Evolutionary conservation across 37 sponge, comb jelly and placozoan species (phyloP).

Genomic region (Bolinopsis microptera): DNA sequence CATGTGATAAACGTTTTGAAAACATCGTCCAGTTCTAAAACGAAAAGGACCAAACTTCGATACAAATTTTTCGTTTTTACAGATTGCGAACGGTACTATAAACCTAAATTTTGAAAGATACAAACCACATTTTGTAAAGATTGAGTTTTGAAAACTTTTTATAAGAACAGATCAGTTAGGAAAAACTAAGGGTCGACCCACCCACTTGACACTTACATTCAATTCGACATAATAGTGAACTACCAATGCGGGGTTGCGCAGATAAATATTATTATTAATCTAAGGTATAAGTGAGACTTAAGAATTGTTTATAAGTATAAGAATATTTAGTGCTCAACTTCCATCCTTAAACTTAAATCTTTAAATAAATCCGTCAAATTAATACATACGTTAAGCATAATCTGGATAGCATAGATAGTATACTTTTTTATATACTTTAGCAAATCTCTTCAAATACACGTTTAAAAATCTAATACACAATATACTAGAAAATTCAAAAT

Average conservation of each 20-base stretch:
- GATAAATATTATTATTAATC: too few relatives aligned
- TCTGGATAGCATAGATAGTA: neutral
- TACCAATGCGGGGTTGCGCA: too few relatives aligned
- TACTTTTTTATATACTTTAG: neutral
- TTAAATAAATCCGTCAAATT: neutral
- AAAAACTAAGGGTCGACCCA: too few relatives aligned
- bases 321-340: too few relatives aligned
- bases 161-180: too few relatives aligned
- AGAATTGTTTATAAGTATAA: too few relatives aligned
- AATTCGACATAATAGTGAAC: too few relatives aligned
- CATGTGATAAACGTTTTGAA: neutral
- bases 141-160: too few relatives aligned
- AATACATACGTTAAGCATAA: neutral
- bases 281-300: too few relatives aligned
- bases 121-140: too few relatives aligned
- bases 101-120: neutral
- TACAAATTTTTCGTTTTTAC: neutral
- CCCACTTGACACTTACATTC: too few relatives aligned
- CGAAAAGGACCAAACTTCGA: neutral
- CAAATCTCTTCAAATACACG: neutral
- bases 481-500: neutral
- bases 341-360: neutral
- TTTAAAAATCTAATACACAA: neutral
- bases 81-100: neutral
- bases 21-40: neutral